Evolutionary conservation across 2,888 invertebrate genomes (phyloP).

Genomic region (Sphaerophoria rueppellii): DNA sequence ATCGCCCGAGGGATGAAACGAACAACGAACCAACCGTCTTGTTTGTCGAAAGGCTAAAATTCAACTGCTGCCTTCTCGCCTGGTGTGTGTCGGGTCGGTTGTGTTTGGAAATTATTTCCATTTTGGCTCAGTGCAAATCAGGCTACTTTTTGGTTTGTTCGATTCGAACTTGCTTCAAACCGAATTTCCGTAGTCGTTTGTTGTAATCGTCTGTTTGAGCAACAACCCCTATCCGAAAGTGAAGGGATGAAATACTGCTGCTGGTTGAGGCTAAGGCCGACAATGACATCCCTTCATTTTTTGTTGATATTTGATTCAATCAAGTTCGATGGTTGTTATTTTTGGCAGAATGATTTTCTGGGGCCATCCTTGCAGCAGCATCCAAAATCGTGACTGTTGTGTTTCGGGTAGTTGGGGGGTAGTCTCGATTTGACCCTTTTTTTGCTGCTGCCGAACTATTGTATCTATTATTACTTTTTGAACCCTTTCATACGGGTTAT

Average conservation of each 20-base stretch:
- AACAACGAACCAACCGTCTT: slow-evolving; percentile 56
- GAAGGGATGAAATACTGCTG: background rate
- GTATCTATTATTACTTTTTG: slow-evolving; percentile 3
- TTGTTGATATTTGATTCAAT: slow-evolving; percentile 11
- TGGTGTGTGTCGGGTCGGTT: slow-evolving; percentile 11
- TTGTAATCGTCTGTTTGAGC: background rate
- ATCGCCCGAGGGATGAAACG: slow-evolving; percentile 60
- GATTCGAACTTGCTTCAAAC: slow-evolving; percentile 62
- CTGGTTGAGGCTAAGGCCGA: background rate
- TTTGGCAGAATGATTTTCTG: slow-evolving; percentile 27
- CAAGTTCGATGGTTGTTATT: slow-evolving; percentile 21
- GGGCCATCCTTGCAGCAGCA: slow-evolving; percentile 9
- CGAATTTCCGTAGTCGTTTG: background rate
- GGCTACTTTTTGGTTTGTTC: slow-evolving; percentile 41
- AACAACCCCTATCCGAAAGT: background rate
- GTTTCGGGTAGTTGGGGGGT: background rate
- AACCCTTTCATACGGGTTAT: slow-evolving; percentile 14
- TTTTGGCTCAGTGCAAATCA: slow-evolving; percentile 23
- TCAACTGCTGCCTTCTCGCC: slow-evolving; percentile 60
- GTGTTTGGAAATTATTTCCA: slow-evolving; percentile 55
- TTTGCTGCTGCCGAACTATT: background rate
- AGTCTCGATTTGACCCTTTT: slow-evolving; percentile 20
- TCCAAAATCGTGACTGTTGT: background rate
- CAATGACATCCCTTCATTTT: slow-evolving; percentile 20
- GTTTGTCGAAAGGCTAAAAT: slow-evolving; percentile 67